These are phyloP conservation scores for Bellardia pandia DNA, from an alignment of 2,888 invertebrate genomes.

Conservation along the genomic window DNA sequence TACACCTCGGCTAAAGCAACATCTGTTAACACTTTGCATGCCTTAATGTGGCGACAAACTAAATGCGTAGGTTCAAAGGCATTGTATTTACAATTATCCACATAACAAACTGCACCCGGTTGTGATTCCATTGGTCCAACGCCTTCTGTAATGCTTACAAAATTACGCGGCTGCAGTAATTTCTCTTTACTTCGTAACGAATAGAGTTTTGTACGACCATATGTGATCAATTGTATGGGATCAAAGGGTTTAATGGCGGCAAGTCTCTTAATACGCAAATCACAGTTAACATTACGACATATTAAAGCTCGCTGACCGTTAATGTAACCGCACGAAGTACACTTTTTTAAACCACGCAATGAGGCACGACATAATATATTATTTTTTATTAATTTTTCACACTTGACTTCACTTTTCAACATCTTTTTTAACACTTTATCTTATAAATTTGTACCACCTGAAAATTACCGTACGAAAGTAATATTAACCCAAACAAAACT, in stretches of 20 bases:
- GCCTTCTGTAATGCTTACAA: constrained; percentile 87
- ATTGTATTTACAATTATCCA: constrained; percentile 77
- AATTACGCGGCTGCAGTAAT: constrained; percentile 89
- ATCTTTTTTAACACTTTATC: constrained; percentile 39
- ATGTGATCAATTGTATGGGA: constrained; percentile 85
- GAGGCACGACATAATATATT: constrained; percentile 70
- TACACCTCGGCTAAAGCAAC: constrained; percentile 78
- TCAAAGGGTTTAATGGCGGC: constrained; percentile 77
- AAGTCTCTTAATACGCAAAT: constrained; percentile 78
- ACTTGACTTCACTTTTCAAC: constrained; percentile 37
- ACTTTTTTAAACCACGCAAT: constrained; percentile 88
- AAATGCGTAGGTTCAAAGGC: constrained; percentile 73
- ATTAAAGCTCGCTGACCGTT: constrained; percentile 89
- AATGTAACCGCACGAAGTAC: constrained; percentile 89
- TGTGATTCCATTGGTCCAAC: constrained; percentile 80
- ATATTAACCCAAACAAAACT: constrained; percentile 39
- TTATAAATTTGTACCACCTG: neutral
- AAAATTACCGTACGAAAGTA: neutral
- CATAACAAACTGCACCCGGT: constrained; percentile 73
- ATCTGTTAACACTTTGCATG: constrained; percentile 75
- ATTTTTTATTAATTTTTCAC: constrained; percentile 45
- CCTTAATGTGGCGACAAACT: constrained; percentile 81
- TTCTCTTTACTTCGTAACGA: constrained; percentile 89
- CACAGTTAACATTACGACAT: constrained; percentile 79
- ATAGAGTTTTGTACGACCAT: constrained; percentile 87